Base-by-base conservation (phyloP, 2,797 vertebrate genomes). In the Garrulus glandarius region DNA sequence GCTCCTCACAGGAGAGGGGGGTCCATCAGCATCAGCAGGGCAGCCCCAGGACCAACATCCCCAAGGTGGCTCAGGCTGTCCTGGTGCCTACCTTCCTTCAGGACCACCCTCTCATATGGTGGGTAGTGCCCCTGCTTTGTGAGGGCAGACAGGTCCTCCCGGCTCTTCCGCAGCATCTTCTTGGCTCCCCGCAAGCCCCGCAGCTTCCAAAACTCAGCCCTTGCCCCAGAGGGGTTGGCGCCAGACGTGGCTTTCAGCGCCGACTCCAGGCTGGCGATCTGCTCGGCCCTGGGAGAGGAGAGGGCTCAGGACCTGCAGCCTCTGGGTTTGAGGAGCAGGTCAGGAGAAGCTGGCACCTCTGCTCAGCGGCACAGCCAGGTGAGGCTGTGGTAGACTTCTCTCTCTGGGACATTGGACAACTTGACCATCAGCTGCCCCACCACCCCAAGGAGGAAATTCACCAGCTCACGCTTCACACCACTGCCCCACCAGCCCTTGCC, bases 131-230 rank as follows among this genome's bases (percentile, higher is more conserved):
- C 99, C 97, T 99, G 99, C 80, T 98, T 99, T 46, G 99, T 99
- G 94, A 99, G 98, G 39, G 98, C 98, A 4, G 99, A 98, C 74
- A 99, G 98, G 94, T 99, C 99, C 10, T 99, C 99, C 0, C 99
- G 98, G 84, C 98, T 98, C 82, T 98, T 98, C 9, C 98, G 98
- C 43, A 95, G 47, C 4, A 98, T 98, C 97, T 98, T 99, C 97
- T 99, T 99, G 93, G 99, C 98, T 32, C 99, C 99, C 15, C 99
- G 97, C 83, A 99, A 98, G 15, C 99, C 99, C 29, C 99, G 98
- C 72, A 99, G 98, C 96, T 99, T 99, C 99, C 99, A 99, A 97
- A 99, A 99, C 95, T 99, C 99, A 0, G 99, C 99, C 20, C 99
- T 98, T 3, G 98, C 98, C 5, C 98, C 99, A 0, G 98, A 95